Percentiles rank a stretch among this genome's conserved stretches.
Conservation (phyloP, 2,888 invertebrate species). For the Hymenopus coronatus region DNA sequence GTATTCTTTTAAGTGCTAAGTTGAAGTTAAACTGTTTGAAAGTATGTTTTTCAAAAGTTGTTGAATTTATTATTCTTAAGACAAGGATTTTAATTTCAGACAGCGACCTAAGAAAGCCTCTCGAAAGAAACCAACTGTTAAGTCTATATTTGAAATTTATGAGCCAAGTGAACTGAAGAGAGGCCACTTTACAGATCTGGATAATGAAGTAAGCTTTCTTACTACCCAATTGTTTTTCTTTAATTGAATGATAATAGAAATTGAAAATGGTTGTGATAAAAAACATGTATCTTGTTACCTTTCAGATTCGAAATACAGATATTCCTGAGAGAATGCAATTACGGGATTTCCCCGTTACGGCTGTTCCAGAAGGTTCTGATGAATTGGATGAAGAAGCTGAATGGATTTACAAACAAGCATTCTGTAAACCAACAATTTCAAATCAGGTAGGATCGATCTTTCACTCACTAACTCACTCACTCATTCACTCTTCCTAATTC, state of each 20-base stretch:
- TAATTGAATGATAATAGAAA: neutral
- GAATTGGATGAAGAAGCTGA: slow-evolving; percentile 93
- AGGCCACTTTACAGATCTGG: slow-evolving; percentile 91
- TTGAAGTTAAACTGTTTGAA: neutral
- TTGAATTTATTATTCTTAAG: no score
- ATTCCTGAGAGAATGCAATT: slow-evolving; percentile 91
- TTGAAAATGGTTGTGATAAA: neutral
- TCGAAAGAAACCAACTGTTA: slow-evolving; percentile 73
- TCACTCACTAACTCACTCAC: no score
- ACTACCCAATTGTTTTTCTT: neutral
- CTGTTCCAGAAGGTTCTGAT: slow-evolving; percentile 76
- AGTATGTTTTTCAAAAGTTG: neutral
- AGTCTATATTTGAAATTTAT: slow-evolving; percentile 90
- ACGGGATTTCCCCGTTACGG: slow-evolving; percentile 79
- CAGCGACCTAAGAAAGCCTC: slow-evolving; percentile 70
- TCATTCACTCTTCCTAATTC: no score
- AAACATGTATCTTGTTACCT: neutral
- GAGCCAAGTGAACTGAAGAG: slow-evolving; percentile 97
- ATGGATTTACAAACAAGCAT: slow-evolving; percentile 96
- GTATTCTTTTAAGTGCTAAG: neutral
- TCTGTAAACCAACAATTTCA: slow-evolving; percentile 79
- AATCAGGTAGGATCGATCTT: slow-evolving; percentile 65
- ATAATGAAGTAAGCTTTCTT: slow-evolving; percentile 63
- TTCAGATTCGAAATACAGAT: slow-evolving; percentile 76
- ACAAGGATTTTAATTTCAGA: slow-evolving; percentile 34